Evolutionary conservation across 2,888 invertebrate genomes (phyloP).

Genomic region (Dinocampus coccinellae): DNA sequence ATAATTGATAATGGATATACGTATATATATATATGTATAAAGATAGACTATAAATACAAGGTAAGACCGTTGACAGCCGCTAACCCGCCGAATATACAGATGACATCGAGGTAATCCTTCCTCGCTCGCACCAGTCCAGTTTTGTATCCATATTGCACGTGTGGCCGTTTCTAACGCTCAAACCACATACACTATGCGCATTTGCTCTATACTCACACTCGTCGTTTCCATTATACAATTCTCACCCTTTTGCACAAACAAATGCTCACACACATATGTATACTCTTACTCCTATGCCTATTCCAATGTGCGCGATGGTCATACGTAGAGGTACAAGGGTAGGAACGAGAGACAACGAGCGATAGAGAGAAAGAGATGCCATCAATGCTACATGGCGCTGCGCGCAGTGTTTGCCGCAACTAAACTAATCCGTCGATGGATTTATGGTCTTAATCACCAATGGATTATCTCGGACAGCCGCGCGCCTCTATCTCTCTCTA

Average conservation of each 20-base stretch:
- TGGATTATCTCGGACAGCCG: constrained; percentile 73
- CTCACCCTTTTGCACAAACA: constrained; percentile 35
- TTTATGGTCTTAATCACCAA: constrained; percentile 77
- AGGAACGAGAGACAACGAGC: constrained; percentile 18
- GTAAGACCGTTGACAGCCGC: constrained; percentile 63
- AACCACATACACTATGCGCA: constrained; percentile 36
- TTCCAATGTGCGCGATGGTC: constrained; percentile 40
- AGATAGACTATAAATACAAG: constrained; percentile 23
- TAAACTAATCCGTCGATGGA: constrained; percentile 71
- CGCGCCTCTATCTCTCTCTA: constrained; percentile 56
- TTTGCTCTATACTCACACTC: constrained; percentile 36
- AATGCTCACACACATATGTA: background rate
- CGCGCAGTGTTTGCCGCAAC: constrained; percentile 55
- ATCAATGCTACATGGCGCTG: constrained; percentile 35
- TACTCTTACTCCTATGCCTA: constrained; percentile 30
- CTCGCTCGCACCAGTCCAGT: constrained; percentile 59
- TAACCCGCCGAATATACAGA: constrained; percentile 65
- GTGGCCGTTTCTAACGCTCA: constrained; percentile 51
- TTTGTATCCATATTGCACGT: constrained; percentile 57
- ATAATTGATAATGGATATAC: constrained; percentile 30
- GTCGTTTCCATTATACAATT: constrained; percentile 45
- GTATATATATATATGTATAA: constrained; percentile 13
- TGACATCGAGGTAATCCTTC: constrained; percentile 66
- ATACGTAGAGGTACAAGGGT: constrained; percentile 29
- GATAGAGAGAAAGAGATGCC: constrained; percentile 26